phyloP scores from a whole-genome alignment of 2,113 vertebrate species.

The Pipra filicauda region DNA sequence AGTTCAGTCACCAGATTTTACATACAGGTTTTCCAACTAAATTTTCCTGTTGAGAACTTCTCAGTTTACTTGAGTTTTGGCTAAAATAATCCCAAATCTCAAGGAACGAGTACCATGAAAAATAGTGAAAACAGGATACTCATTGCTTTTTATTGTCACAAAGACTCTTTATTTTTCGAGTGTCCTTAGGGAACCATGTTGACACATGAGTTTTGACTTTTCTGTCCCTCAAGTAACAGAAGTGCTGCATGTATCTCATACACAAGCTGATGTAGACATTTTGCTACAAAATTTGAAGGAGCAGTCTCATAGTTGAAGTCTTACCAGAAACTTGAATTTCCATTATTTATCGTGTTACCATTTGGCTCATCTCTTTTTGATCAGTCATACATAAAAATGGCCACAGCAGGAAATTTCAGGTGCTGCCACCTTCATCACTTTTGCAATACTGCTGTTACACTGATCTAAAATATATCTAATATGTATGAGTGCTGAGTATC shows the following conservation, averaged over 20 bases:
- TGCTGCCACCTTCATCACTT: not conserved
- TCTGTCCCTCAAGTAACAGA: constrained; percentile 44
- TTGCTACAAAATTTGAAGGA: constrained; percentile 29
- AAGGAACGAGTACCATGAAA: constrained; percentile 1
- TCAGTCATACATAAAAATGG: not conserved
- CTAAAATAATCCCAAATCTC: constrained; percentile 1
- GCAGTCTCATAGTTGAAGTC: not conserved
- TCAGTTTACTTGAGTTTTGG: not conserved
- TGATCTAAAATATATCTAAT: not conserved
- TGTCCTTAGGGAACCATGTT: not conserved
- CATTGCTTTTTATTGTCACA: constrained; percentile 41
- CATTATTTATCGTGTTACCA: not conserved
- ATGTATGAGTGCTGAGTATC: not conserved
- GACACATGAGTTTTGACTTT: constrained; percentile 61
- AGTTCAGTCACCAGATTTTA: not conserved
- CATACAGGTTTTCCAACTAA: not conserved
- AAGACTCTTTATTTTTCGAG: constrained; percentile 50
- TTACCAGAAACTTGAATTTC: not conserved
- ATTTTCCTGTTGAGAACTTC: not conserved
- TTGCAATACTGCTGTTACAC: not conserved
- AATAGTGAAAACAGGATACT: constrained; percentile 41
- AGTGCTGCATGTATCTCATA: constrained; percentile 11
- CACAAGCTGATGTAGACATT: constrained; percentile 28
- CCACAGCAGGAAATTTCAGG: not conserved
- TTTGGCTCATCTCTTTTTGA: not conserved